phyloP scores from a whole-genome alignment of 2,113 vertebrate species.

The Ictidomys tridecemlineatus region DNA sequence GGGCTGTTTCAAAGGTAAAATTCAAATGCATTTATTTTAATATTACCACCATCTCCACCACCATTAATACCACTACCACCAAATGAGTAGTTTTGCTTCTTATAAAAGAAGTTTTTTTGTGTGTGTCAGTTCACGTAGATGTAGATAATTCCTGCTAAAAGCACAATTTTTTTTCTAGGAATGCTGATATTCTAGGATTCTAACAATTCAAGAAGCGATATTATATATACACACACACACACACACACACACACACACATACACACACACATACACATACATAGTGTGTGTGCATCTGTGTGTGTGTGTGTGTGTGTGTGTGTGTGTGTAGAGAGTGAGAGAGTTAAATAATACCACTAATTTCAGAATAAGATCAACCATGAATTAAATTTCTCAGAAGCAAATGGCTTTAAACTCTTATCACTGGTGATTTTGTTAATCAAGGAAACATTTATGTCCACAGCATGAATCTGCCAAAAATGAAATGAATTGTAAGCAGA shows the following conservation, averaged over 20 bases:
- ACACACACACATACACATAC: too few species aligned
- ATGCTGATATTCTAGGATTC: background rate
- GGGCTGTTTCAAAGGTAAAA: constrained; percentile 91
- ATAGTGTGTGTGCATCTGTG: too few species aligned
- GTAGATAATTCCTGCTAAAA: background rate
- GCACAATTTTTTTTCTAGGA: background rate
- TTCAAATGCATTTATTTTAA: constrained; percentile 28
- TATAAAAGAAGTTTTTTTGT: background rate
- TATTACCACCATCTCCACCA: background rate
- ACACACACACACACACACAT: background rate
- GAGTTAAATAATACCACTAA: background rate
- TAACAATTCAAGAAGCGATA: background rate
- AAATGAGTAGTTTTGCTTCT: background rate
- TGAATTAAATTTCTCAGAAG: background rate
- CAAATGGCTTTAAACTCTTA: background rate
- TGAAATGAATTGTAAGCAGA: constrained; percentile 92
- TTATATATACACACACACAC: too few species aligned
- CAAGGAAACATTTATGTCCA: constrained; percentile 81
- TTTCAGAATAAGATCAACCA: background rate
- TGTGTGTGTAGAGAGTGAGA: too few species aligned
- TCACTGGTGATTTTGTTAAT: constrained; percentile 72
- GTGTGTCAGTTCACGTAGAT: background rate
- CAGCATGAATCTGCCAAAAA: constrained; percentile 93
- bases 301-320: background rate
- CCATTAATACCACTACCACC: too few species aligned